phyloP scores from a whole-genome alignment of 2,888 invertebrate genomes.

The Pyrocoelia pectoralis region DNA sequence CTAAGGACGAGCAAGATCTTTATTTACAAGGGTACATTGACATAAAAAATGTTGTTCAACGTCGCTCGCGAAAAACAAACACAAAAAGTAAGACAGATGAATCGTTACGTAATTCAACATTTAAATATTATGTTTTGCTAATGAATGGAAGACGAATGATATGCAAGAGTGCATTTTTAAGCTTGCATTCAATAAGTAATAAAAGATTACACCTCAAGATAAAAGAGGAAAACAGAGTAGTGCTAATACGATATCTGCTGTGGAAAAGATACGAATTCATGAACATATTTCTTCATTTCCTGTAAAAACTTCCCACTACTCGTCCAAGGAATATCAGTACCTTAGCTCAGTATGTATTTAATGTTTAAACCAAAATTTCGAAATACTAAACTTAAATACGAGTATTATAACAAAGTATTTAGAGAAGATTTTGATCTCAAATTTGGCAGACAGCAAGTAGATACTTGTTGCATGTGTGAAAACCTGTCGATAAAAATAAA shows the following conservation, averaged over 20 bases:
- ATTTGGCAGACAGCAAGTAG: conserved; percentile 25
- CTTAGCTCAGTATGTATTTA: conserved; percentile 6
- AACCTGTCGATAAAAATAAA: conserved; percentile 25
- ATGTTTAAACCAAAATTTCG: conserved; percentile 25
- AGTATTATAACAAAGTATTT: conserved; percentile 13
- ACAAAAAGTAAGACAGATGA: no score
- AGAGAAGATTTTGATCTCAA: conserved; percentile 29
- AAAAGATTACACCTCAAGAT: conserved; percentile 14
- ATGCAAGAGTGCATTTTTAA: background rate
- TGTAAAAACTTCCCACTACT: conserved; percentile 14
- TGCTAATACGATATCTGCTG: background rate
- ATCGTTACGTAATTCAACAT: no score
- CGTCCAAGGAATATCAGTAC: conserved; percentile 3
- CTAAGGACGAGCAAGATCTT: background rate
- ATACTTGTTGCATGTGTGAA: conserved; percentile 30
- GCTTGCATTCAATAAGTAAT: conserved; percentile 3
- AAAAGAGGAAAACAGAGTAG: conserved; percentile 17
- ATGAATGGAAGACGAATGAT: background rate
- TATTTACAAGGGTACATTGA: background rate
- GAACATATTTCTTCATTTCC: conserved; percentile 22
- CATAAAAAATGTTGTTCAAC: no score
- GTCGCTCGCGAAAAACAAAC: no score
- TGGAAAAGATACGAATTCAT: conserved; percentile 6
- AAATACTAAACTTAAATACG: conserved; percentile 28
- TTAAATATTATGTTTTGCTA: background rate